phyloP scores from a whole-genome alignment of 2,113 vertebrate genomes.

The Sturnira hondurensis region DNA sequence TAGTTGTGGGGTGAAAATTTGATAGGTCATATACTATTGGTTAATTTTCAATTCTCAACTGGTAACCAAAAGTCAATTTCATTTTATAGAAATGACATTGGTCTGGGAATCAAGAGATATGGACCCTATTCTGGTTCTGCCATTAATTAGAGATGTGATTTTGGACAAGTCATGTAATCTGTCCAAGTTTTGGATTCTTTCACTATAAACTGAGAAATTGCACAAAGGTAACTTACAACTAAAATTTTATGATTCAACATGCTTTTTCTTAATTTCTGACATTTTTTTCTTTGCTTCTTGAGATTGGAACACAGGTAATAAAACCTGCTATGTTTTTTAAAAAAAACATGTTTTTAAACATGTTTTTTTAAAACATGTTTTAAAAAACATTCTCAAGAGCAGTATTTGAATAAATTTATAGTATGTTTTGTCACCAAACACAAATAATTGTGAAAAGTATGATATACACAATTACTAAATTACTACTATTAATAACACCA shows the following conservation, averaged over 20 bases:
- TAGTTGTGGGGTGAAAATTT: neutral
- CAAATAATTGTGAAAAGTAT: neutral
- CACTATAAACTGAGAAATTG: conserved; percentile 49
- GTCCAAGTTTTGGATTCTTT: conserved; percentile 56
- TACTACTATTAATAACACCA: conserved; percentile 19
- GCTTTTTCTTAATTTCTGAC: conserved; percentile 43
- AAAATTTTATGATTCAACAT: conserved; percentile 59
- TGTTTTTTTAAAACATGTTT: too few species aligned
- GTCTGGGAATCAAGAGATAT: conserved; percentile 46
- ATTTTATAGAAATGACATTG: conserved; percentile 52
- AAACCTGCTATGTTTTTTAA: conserved; percentile 31
- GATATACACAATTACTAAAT: conserved; percentile 11
- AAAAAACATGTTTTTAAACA: too few species aligned
- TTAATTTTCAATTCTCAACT: conserved; percentile 45
- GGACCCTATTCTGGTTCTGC: conserved; percentile 32
- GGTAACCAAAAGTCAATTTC: conserved; percentile 52
- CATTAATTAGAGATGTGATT: conserved; percentile 60
- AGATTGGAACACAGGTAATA: conserved; percentile 22
- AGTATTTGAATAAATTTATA: conserved; percentile 28
- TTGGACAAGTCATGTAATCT: conserved; percentile 48
- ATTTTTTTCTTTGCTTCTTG: conserved; percentile 33
- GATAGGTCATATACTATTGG: neutral
- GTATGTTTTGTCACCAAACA: conserved; percentile 31
- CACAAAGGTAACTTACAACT: conserved; percentile 54
- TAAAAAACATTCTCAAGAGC: conserved; percentile 29